Evolutionary conservation across 2,797 vertebrate genomes (phyloP).

Genomic region (Emydoidea blandingii): DNA sequence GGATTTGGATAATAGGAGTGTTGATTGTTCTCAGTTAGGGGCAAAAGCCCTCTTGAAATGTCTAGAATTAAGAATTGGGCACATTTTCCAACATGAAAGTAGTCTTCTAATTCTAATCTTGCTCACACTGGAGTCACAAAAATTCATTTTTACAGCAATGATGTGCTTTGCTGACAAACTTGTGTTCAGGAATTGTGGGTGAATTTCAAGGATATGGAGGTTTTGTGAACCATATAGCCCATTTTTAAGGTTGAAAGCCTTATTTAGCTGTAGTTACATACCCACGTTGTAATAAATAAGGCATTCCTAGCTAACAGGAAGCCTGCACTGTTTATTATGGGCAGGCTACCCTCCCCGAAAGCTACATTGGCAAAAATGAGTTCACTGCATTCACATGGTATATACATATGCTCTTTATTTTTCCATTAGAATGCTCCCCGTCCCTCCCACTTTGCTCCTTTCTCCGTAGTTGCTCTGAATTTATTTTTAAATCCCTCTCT

Average conservation of each 20-base stretch:
- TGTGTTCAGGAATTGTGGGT: neutral
- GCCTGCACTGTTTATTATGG: neutral
- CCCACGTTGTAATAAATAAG: neutral
- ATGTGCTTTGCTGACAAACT: neutral
- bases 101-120: neutral
- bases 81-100: rapidly evolving
- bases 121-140: neutral
- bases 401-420: neutral
- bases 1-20: neutral
- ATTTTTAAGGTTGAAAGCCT: neutral
- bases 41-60: neutral
- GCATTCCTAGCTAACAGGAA: neutral
- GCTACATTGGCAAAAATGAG: rapidly evolving
- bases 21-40: neutral
- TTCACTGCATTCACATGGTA: neutral
- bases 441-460: neutral
- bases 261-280: neutral
- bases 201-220: rapidly evolving
- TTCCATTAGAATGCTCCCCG: neutral
- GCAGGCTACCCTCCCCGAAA: neutral
- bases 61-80: neutral
- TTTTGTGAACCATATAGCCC: neutral
- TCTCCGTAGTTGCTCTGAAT: neutral
- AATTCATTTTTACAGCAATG: neutral
- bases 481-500: neutral